These are phyloP conservation scores for Erpornis zantholeuca DNA, from an alignment of 2,113 vertebrate genomes.

Conservation along the genomic window DNA sequence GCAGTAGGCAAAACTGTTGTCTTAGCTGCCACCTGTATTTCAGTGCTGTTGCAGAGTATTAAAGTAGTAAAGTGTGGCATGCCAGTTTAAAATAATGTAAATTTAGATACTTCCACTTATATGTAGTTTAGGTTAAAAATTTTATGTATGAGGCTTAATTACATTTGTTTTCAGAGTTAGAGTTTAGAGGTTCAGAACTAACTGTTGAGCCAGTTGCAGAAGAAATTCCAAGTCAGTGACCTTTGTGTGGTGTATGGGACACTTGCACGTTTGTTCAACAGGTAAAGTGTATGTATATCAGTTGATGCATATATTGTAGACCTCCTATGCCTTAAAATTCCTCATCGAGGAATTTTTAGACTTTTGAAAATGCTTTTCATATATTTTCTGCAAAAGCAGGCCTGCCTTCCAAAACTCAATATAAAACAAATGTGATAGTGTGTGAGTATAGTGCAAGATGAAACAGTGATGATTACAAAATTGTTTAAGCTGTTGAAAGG, in stretches of 20 bases:
- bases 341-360: background rate
- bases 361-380: background rate
- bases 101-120: background rate
- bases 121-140: background rate
- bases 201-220: background rate
- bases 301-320: background rate
- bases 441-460: background rate
- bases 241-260: background rate
- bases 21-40: background rate
- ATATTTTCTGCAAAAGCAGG: background rate
- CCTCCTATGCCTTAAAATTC: background rate
- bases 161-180: background rate
- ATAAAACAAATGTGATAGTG: background rate
- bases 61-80: background rate
- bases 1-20: background rate
- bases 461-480: background rate
- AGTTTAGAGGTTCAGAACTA: background rate
- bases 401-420: background rate
- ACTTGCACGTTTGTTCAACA: background rate
- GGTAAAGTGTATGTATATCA: background rate
- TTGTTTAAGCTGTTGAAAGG: background rate
- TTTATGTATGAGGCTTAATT: background rate
- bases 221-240: background rate
- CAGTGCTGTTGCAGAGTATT: background rate
- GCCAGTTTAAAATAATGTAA: background rate